Evolutionary conservation across 2,113 vertebrate genomes (phyloP), one percentile per base, ranked within the genome.

Genomic region (Perognathus longimembris): DNA sequence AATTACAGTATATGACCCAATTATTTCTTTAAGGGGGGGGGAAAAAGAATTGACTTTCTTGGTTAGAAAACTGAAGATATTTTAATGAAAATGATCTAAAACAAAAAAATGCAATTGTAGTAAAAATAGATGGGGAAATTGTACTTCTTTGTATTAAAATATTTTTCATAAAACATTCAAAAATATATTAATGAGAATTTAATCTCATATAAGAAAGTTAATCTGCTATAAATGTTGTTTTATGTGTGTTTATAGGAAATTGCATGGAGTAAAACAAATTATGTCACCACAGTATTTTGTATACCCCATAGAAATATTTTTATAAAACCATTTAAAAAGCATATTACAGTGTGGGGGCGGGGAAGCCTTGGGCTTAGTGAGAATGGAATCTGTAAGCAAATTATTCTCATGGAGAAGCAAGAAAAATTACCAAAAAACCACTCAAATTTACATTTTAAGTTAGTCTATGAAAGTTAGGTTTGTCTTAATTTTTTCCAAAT

Each of bases 11-110:
- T 87, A 93, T 79, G 74, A 94, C 76, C 89, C 86, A 94, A 88
- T 94, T 95, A 91, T 94, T 66, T 94, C 57, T 92, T 71, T 61
- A 94, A 84, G 34, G 36, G 63, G 45, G 92, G 85, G 28, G 67
- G 38, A 67, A 32, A 28, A 54, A 69, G 21, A 8, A 4, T 87
- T 87, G 77, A 93, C 61, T 80, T 78, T 95, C 57, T 94, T 87
- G 82, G 76, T 69, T 92, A 86, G 18, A 94, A 91, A 34, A 66
- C n/a, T 54, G 38, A 26, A 1, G 50, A 89, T 97, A 91, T 95
- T 71, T 92, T 97, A 90, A 92, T 94, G 89, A 94, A 96, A 97
- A 97, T 95, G 50, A 91, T 96, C 78, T 32, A 96, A 93, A 85
- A 84, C 81, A 91, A 94, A 95, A n/a, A 93, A 96, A 6, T 79